Evolutionary conservation across 2,113 vertebrate genomes (phyloP).

Genomic region (Electrona antarctica): DNA sequence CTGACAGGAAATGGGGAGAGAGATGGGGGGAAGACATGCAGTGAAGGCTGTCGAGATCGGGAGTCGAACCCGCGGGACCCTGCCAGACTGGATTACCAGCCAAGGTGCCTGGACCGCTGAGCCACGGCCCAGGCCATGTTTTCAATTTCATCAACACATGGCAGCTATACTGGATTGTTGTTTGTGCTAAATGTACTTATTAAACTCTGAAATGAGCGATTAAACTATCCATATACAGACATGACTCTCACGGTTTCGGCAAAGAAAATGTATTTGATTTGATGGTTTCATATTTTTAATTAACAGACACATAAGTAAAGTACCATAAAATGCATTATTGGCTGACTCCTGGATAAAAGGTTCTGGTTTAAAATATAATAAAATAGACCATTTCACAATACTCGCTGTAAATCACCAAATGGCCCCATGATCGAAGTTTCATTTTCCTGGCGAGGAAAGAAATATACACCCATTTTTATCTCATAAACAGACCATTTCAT

Average conservation of each 20-base stretch:
- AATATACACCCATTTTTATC: neutral
- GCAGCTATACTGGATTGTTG: too few species aligned
- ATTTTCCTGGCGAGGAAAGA: neutral
- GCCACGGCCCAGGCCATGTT: too few species aligned
- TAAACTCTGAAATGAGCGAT: neutral
- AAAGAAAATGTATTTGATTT: neutral
- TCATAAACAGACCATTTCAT: neutral
- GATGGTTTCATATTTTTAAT: neutral
- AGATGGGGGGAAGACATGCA: too few species aligned
- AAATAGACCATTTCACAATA: slow-evolving; percentile 16
- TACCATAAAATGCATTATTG: neutral
- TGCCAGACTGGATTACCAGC: too few species aligned
- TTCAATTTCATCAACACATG: too few species aligned
- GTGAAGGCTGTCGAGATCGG: too few species aligned
- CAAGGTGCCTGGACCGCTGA: too few species aligned
- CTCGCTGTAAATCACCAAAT: slow-evolving; percentile 25
- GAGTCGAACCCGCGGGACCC: too few species aligned
- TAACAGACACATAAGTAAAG: slow-evolving; percentile 1
- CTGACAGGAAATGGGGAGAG: too few species aligned
- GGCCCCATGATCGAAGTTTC: slow-evolving; percentile 1
- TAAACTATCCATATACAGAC: slow-evolving; percentile 4
- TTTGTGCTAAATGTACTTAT: neutral
- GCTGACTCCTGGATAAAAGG: neutral
- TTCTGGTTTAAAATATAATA: slow-evolving; percentile 15
- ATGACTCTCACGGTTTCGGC: slow-evolving; percentile 11